Conservation (phyloP, 2,113 vertebrate genomes). For the Eleginops maclovinus region DNA sequence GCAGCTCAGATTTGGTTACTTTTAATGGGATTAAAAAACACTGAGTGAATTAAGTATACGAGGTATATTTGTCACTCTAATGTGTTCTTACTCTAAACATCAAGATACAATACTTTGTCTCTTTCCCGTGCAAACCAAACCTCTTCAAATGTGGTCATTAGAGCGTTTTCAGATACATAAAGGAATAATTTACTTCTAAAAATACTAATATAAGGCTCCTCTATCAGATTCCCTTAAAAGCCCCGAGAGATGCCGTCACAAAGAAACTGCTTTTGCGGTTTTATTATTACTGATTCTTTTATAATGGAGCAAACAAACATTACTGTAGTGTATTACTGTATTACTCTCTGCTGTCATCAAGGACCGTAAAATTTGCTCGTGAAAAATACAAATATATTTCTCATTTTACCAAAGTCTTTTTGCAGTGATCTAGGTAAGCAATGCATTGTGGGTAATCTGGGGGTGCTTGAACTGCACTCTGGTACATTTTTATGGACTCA, state of each 20-base stretch:
- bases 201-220: neutral
- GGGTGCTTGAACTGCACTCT: no score
- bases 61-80: conserved; percentile 38
- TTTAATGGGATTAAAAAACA: conserved; percentile 45
- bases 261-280: neutral
- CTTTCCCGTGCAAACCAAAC: neutral
- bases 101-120: conserved; percentile 14
- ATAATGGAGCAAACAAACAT: neutral
- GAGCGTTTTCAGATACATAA: neutral
- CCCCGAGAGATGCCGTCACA: neutral
- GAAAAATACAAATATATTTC: neutral
- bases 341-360: neutral
- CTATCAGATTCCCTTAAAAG: neutral
- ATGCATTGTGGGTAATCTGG: no score
- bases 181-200: neutral
- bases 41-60: conserved; percentile 15
- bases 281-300: neutral
- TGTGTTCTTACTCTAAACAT: conserved; percentile 12
- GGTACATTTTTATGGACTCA: no score
- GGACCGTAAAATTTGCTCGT: neutral
- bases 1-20: conserved; percentile 9
- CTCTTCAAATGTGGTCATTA: neutral
- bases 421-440: no score
- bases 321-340: no score
- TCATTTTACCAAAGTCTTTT: no score